Conservation (phyloP, 2,888 invertebrate genomes). For the Dione juno region DNA sequence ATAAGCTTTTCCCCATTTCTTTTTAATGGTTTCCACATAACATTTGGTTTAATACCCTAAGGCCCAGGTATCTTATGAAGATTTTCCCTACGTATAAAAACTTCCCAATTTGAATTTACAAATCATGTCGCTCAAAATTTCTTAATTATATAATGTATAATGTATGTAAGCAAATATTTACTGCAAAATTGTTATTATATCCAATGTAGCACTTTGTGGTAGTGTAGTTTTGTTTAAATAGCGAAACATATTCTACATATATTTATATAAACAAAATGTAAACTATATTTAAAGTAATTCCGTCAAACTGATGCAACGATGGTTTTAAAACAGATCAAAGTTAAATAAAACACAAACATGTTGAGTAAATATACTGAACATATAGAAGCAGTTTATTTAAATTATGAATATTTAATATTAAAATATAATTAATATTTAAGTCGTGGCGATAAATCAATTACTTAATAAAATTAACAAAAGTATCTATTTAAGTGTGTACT, state of each 20-base stretch:
- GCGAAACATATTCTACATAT: constrained; percentile 3
- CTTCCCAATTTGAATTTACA: too few relatives aligned
- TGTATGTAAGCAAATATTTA: background rate
- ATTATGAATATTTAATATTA: background rate
- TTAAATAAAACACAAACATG: constrained; percentile 2
- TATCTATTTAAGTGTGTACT: too few relatives aligned
- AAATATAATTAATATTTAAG: too few relatives aligned
- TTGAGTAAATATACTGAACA: constrained; percentile 9
- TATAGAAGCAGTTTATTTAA: background rate
- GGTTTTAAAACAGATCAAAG: constrained; percentile 9
- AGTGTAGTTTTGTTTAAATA: constrained; percentile 2
- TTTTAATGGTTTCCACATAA: too few relatives aligned
- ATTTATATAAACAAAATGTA: constrained; percentile 2
- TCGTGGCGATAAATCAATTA: too few relatives aligned
- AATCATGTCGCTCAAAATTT: too few relatives aligned
- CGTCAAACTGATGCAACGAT: constrained; percentile 6
- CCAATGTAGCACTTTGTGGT: background rate
- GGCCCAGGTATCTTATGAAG: too few relatives aligned
- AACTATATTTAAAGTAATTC: background rate
- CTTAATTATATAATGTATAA: too few relatives aligned
- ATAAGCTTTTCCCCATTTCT: too few relatives aligned
- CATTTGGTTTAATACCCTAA: too few relatives aligned
- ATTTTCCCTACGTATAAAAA: too few relatives aligned
- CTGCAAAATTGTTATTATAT: background rate
- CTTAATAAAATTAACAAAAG: too few relatives aligned